Evolutionary conservation across 2,797 vertebrate species (phyloP).

Genomic region (Morus bassanus): DNA sequence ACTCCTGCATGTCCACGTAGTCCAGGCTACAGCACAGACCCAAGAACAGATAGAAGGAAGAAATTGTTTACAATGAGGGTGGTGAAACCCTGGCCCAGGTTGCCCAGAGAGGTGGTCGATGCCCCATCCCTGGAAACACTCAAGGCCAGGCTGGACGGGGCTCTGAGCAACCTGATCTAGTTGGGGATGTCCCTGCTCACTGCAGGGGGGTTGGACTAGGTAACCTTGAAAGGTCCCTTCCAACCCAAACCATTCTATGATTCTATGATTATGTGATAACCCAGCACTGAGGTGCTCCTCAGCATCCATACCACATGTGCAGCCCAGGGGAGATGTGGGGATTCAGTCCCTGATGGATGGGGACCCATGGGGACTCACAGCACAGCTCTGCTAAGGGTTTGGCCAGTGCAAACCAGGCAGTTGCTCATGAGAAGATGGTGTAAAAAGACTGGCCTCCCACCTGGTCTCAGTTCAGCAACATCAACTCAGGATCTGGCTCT

Average conservation of each 20-base stretch:
- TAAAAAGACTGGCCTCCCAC: background rate
- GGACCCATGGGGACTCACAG: background rate
- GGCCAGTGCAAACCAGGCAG: background rate
- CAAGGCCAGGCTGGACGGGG: fast-evolving
- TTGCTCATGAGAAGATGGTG: fast-evolving
- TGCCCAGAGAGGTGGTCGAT: background rate
- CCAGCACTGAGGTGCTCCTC: background rate
- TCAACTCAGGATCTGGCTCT: background rate
- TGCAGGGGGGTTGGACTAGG: fast-evolving
- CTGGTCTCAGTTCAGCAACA: background rate
- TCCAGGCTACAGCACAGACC: background rate
- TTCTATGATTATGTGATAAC: background rate
- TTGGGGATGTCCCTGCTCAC: background rate
- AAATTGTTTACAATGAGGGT: fast-evolving
- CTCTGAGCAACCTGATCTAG: fast-evolving
- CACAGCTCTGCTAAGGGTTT: background rate
- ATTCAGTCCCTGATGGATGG: background rate
- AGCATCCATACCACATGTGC: fast-evolving
- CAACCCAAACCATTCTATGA: background rate
- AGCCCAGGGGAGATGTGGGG: fast-evolving
- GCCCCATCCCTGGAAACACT: fast-evolving
- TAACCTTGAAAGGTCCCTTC: background rate
- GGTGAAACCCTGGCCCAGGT: fast-evolving
- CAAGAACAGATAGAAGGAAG: fast-evolving
- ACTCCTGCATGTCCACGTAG: fast-evolving